These are phyloP conservation scores for Sturmia bella DNA, from an alignment of 2,888 invertebrate genomes.

Conservation along the genomic window DNA sequence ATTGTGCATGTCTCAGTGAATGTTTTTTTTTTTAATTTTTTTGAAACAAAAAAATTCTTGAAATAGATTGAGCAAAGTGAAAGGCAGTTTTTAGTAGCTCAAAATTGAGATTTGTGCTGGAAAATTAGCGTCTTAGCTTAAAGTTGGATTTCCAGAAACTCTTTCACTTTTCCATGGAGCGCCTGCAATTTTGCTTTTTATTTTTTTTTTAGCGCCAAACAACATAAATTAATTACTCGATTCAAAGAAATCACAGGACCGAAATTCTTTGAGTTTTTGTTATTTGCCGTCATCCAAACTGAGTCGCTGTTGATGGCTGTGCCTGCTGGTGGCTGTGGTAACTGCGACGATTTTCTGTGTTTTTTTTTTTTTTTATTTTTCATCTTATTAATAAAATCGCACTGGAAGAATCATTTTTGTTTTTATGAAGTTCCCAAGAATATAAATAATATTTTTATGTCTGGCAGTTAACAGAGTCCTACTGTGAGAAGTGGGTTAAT, in stretches of 20 bases:
- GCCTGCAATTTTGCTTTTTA: slow-evolving; percentile 6
- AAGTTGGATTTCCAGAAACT: no score
- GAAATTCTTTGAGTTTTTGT: slow-evolving; percentile 30
- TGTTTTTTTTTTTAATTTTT: no score
- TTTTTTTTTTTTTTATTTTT: no score
- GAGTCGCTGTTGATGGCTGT: slow-evolving; percentile 8
- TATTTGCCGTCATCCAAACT: slow-evolving; percentile 36
- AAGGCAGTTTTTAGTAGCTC: no score
- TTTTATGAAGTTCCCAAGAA: slow-evolving; percentile 60
- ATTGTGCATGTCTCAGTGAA: no score
- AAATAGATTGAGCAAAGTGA: no score
- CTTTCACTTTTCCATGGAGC: no score
- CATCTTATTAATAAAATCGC: slow-evolving; percentile 32
- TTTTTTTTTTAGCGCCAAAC: slow-evolving; percentile 43
- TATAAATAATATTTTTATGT: slow-evolving; percentile 66
- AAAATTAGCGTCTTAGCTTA: no score
- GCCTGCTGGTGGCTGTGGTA: slow-evolving; percentile 9
- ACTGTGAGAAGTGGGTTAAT: slow-evolving; percentile 72
- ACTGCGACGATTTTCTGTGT: slow-evolving; percentile 53
- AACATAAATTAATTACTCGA: slow-evolving; percentile 3
- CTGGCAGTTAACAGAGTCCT: slow-evolving; percentile 69
- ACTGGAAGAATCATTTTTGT: slow-evolving; percentile 32
- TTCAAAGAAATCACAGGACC: slow-evolving; percentile 7
- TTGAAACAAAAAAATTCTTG: no score
- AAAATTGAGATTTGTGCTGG: no score